These are phyloP conservation scores for Leucoma salicis DNA, from an alignment of 2,888 invertebrate species.

Conservation along the genomic window DNA sequence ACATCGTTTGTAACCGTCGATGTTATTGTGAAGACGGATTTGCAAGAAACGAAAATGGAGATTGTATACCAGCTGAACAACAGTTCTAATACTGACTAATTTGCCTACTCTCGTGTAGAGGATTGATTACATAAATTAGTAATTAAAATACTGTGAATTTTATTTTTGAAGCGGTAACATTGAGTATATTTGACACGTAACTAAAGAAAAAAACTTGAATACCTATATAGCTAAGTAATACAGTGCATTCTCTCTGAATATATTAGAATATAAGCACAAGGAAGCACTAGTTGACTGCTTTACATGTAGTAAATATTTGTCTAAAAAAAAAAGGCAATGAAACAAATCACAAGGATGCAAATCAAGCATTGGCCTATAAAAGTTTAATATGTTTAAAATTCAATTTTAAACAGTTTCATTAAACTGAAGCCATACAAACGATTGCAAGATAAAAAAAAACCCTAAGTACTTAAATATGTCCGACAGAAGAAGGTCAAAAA, in stretches of 20 bases:
- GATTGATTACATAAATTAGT: no score
- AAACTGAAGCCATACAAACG: neutral
- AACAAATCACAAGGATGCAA: constrained; percentile 6
- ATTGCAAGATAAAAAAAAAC: neutral
- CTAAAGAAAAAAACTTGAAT: no score
- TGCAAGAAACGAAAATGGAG: constrained; percentile 6
- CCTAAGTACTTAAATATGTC: no score
- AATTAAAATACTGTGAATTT: no score
- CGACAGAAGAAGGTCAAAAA: constrained; percentile 23
- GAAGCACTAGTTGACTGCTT: constrained; percentile 62
- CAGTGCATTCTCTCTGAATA: constrained; percentile 73
- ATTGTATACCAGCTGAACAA: constrained; percentile 5
- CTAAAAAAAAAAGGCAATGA: constrained; percentile 8
- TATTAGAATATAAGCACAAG: constrained; percentile 71
- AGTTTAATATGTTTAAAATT: constrained; percentile 15
- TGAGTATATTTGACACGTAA: no score
- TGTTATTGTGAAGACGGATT: constrained; percentile 14
- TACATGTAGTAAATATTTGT: constrained; percentile 58
- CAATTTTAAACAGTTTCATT: constrained; percentile 20
- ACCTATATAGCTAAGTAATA: no score
- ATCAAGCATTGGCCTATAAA: no score
- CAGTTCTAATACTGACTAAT: no score
- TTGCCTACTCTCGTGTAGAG: no score
- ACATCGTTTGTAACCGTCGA: constrained; percentile 1
- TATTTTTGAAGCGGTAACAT: no score